Evolutionary conservation across 1,140 invertebrate species (phyloP), one percentile per base, ranked within the genome.

Genomic region (Ephestia elutella): DNA sequence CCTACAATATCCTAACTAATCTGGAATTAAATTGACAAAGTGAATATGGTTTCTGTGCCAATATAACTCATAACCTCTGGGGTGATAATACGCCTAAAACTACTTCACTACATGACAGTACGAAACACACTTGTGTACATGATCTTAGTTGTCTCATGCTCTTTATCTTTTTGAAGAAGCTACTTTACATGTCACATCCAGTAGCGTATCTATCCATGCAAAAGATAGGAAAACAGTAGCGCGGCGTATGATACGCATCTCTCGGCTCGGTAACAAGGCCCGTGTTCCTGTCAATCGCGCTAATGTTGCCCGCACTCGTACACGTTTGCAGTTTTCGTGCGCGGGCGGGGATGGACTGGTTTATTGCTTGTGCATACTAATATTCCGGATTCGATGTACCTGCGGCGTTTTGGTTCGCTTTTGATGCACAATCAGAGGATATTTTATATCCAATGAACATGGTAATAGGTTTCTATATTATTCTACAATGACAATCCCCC

Each of bases 241-340:
- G 76, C 68, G 73, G 78, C 71, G 68, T 71, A 73, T 67, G 80
- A 85, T 82, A 82, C 78, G 78, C 77, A 82, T 82, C 78, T 78
- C 60, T 60, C 49, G 54, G 69, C 63, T 44, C 71, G 74, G 78
- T 85, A 85, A 85, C 82, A 85, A 85, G 82, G 70, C 35, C 69
- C 80, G 62, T 85, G 82, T 85, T 72, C 65, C 73, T 80, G 81
- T 84, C 81, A 81, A 79, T 84, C 81, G 68, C 49, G 75, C 81
- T 84, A 84, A 82, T 84, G 78, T 75, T 71, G 5, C 18, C 67
- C 62, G 49, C 57, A 59, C 50, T 65, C 68, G 38, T 59, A 68
- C 56, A 48, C 15, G 61, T 59, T 54, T 59, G 57, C 30, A 51
- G 20, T 25, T 20, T 53, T 53, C 21, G 20, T 53, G 20, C 20